These are phyloP conservation scores for Drosophila carrolli DNA, from an alignment of 1,140 invertebrate genomes.

Conservation along the genomic window DNA sequence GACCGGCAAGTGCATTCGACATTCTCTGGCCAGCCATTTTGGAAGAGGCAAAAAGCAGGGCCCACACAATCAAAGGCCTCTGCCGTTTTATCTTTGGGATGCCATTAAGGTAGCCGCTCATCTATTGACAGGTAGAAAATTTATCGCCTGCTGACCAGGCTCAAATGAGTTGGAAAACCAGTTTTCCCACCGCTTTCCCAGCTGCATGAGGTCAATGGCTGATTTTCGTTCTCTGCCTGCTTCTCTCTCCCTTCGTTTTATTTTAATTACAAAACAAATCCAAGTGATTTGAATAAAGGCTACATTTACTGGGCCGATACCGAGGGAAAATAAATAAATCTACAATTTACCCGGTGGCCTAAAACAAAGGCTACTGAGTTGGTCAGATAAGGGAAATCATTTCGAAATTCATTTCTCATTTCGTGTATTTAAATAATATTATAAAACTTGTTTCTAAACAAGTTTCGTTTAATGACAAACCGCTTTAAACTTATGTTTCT, in stretches of 20 bases:
- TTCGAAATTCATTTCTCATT: constrained; percentile 23
- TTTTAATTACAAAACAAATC: constrained; percentile 72
- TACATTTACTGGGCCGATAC: constrained; percentile 1
- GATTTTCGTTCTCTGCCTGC: constrained; percentile 44
- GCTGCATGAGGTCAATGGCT: constrained; percentile 79
- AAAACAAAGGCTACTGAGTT: constrained; percentile 46
- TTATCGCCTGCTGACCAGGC: constrained; percentile 58
- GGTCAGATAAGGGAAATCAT: constrained; percentile 28
- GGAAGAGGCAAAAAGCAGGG: constrained; percentile 18
- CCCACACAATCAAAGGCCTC: constrained; percentile 58
- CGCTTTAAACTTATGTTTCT: no score
- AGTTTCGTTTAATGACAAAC: not conserved
- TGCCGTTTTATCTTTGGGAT: constrained; percentile 69
- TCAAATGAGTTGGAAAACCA: constrained; percentile 58
- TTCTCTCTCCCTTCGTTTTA: constrained; percentile 19
- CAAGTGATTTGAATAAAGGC: constrained; percentile 64
- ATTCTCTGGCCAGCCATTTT: constrained; percentile 30
- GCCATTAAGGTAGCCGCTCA: constrained; percentile 79
- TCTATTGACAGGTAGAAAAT: constrained; percentile 84
- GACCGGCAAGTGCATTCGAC: constrained; percentile 17
- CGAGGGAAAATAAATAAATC: constrained; percentile 16
- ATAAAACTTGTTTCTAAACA: not conserved
- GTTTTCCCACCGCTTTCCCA: constrained; percentile 54
- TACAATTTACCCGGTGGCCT: constrained; percentile 33
- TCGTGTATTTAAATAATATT: not conserved